These are phyloP conservation scores for Dorcus parallelipipedus DNA, from an alignment of 2,888 invertebrate genomes.

Conservation along the genomic window DNA sequence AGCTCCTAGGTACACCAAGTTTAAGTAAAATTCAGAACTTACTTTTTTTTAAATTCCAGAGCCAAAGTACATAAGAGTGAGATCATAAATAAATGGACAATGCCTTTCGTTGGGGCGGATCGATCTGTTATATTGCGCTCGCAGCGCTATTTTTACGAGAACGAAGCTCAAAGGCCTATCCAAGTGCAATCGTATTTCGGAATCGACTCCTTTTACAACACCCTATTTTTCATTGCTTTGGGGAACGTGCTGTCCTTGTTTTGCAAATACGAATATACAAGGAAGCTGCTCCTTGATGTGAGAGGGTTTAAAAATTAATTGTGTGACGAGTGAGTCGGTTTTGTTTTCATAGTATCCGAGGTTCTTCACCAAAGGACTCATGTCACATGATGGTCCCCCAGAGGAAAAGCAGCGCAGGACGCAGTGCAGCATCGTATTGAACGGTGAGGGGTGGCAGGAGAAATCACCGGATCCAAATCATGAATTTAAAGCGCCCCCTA, in stretches of 20 bases:
- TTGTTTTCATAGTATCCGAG: constrained; percentile 27
- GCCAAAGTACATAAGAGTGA: constrained; percentile 23
- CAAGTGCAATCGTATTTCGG: constrained; percentile 71
- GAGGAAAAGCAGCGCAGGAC: constrained; percentile 59
- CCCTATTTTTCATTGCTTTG: constrained; percentile 54
- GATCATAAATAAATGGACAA: constrained; percentile 34
- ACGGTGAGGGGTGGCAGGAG: constrained; percentile 77
- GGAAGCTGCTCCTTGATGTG: constrained; percentile 63
- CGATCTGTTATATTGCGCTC: constrained; percentile 77
- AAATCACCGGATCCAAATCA: constrained; percentile 56
- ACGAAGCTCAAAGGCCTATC: constrained; percentile 67
- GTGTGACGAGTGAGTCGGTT: constrained; percentile 1
- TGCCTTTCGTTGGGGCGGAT: constrained; percentile 82
- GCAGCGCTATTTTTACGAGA: constrained; percentile 71
- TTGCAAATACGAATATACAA: constrained; percentile 58
- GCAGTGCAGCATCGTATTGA: constrained; percentile 65
- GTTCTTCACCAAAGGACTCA: constrained; percentile 69
- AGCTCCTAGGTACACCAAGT: constrained; percentile 46
- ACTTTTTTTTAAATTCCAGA: constrained; percentile 10
- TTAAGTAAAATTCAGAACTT: neutral
- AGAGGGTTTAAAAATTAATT: constrained; percentile 25
- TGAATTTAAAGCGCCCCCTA: constrained; percentile 57
- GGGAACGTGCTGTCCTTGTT: constrained; percentile 62
- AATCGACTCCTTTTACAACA: constrained; percentile 51
- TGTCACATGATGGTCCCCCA: constrained; percentile 64